Evolutionary conservation across 2,113 vertebrate genomes (phyloP).

Genomic region (Alosa alosa): DNA sequence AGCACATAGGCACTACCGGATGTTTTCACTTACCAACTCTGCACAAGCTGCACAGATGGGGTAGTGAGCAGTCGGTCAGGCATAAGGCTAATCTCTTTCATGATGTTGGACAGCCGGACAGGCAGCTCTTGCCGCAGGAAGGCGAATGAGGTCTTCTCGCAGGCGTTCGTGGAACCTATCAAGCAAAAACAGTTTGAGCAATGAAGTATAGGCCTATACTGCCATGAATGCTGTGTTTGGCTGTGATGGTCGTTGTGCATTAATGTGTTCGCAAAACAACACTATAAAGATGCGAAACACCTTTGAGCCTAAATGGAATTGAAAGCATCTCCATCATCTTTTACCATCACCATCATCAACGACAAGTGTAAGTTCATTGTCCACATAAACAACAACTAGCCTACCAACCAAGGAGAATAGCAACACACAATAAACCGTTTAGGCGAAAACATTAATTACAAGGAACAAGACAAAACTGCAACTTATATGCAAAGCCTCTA

Average conservation of each 20-base stretch:
- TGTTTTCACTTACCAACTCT: conserved; percentile 79
- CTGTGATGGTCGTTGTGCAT: neutral
- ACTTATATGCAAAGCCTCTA: too few species aligned
- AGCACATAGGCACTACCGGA: neutral
- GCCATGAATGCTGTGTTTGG: neutral
- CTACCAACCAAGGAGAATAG: neutral
- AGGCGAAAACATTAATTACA: too few species aligned
- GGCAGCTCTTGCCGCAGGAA: conserved; percentile 89
- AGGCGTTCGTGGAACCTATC: conserved; percentile 83
- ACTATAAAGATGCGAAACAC: neutral
- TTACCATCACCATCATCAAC: neutral
- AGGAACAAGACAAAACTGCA: too few species aligned
- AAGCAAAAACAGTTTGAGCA: neutral
- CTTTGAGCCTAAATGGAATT: neutral
- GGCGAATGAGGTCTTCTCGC: conserved; percentile 84
- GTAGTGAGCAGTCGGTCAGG: conserved; percentile 78
- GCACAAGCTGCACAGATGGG: conserved; percentile 83
- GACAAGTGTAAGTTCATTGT: neutral
- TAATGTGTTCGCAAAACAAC: neutral
- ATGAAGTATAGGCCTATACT: neutral
- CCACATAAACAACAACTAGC: neutral
- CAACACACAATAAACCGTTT: neutral
- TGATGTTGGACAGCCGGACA: conserved; percentile 86
- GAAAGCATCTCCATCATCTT: neutral
- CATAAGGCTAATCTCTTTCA: conserved; percentile 89